Evolutionary conservation across 2,797 vertebrate species (phyloP), one percentile per base, ranked within the genome.

Genomic region (Furcifer pardalis): DNA sequence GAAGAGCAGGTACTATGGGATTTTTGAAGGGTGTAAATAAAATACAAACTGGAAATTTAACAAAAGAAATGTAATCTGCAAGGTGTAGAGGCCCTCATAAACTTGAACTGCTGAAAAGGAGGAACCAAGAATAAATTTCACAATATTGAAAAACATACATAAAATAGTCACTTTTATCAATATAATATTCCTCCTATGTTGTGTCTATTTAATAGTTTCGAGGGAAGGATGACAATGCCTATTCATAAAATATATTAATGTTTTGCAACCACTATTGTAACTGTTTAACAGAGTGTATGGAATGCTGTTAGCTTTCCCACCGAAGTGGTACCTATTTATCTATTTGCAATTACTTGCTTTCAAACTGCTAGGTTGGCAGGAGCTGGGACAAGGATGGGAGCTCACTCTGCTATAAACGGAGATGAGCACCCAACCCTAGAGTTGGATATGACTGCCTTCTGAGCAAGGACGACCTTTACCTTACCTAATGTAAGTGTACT

Each of bases 1-100:
- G 72, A 84, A 79, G 8, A 63, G 40, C n/a, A 84, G n/a, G 17
- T 72, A 63, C 44, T 56, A 66, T 71, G 71, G 56, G 42, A 23
- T 56, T 62, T 79, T 72, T 79, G 25, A 79, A 40, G 27, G 25
- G 62, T 69, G 7, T 49, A 35, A 83, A 30, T 65, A 79, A 78
- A 68, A 49, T 23, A 15, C 25, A 63, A 30, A n/a, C n/a, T 63
- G 71, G 4, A 72, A 40, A 3, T 5, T 60, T 42, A 32, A 15
- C 30, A 44, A 62, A 49, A 42, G 44, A 23, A 66, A 1, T n/a
- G n/a, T 42, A 63, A 84, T 27, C 30, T 49, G 59, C 9, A 23
- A 49, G 46, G 37, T 65, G 8, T 7, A 72, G 35, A 44, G 5
- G 12, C 56, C 60, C 66, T 44, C 5, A 25, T 52, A 60, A 66